Evolutionary conservation across 2,888 invertebrate species (phyloP).

Genomic region (Trachelus stipa): DNA sequence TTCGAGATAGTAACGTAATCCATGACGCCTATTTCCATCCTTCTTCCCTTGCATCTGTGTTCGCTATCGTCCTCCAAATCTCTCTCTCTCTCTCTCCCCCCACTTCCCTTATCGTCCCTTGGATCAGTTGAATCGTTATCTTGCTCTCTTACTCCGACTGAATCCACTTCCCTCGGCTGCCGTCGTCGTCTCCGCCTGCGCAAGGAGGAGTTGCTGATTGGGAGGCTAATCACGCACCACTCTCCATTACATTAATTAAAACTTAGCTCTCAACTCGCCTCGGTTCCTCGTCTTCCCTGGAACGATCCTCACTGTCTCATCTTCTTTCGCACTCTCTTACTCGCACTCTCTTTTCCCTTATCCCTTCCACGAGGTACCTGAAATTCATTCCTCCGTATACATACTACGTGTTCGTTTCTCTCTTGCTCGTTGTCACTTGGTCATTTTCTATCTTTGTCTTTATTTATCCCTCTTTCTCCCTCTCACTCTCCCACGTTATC

Average conservation of each 20-base stretch:
- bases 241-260: conserved; percentile 64
- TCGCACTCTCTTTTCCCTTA: background rate
- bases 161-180: background rate
- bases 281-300: conserved; percentile 31
- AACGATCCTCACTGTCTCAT: conserved; percentile 17
- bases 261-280: conserved; percentile 53
- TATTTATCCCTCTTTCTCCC: conserved; percentile 10
- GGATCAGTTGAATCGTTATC: conserved; percentile 18
- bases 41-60: background rate
- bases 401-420: background rate
- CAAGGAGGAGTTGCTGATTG: conserved; percentile 44
- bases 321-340: conserved; percentile 7
- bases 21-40: background rate
- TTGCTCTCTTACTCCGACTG: conserved; percentile 14
- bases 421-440: conserved; percentile 17
- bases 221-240: conserved; percentile 58
- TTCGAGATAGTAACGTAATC: conserved; percentile 6
- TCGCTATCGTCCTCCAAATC: background rate
- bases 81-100: background rate
- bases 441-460: conserved; percentile 21
- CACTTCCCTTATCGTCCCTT: background rate
- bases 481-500: background rate
- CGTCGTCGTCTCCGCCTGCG: conserved; percentile 21
- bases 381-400: background rate
- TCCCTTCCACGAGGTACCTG: background rate